Percentiles rank a stretch among this genome's conserved stretches.
Evolutionary conservation across 2,888 invertebrate species (phyloP).

Genomic region (Cancer borealis): DNA sequence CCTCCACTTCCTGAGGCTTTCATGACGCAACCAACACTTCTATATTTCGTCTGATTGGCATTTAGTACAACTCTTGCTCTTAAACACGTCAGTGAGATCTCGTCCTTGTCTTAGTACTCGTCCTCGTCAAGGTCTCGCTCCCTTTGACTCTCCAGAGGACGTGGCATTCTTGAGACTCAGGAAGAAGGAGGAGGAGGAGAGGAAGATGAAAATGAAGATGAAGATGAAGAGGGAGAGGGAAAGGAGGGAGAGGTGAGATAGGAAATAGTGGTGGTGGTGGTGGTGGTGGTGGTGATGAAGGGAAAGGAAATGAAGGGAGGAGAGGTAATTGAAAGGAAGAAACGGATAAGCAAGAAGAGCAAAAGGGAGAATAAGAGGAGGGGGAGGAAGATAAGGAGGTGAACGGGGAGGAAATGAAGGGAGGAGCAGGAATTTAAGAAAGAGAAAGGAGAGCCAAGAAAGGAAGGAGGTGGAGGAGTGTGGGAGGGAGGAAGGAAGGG

Average conservation of each 20-base stretch:
- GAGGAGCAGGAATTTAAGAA: neutral
- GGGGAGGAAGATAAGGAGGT: neutral
- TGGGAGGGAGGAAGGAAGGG: neutral
- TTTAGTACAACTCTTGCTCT: no score
- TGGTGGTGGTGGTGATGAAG: no score
- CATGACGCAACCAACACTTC: no score
- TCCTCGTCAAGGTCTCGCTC: no score
- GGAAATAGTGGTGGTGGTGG: no score
- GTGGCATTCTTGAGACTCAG: neutral
- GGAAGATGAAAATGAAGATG: neutral
- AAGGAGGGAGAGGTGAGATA: neutral
- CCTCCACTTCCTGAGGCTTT: no score
- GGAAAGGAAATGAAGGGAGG: neutral
- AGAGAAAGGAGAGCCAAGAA: neutral
- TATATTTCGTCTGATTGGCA: no score
- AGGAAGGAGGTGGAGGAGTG: neutral
- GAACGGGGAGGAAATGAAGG: constrained; percentile 12
- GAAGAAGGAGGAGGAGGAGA: neutral
- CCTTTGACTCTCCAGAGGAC: no score
- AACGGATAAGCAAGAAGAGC: neutral
- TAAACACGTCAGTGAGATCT: no score
- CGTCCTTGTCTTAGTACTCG: no score
- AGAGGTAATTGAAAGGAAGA: neutral
- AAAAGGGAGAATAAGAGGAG: neutral
- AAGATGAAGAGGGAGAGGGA: neutral